Conservation (phyloP, 2,113 vertebrate genomes). For the Paraplagusia blochii region DNA sequence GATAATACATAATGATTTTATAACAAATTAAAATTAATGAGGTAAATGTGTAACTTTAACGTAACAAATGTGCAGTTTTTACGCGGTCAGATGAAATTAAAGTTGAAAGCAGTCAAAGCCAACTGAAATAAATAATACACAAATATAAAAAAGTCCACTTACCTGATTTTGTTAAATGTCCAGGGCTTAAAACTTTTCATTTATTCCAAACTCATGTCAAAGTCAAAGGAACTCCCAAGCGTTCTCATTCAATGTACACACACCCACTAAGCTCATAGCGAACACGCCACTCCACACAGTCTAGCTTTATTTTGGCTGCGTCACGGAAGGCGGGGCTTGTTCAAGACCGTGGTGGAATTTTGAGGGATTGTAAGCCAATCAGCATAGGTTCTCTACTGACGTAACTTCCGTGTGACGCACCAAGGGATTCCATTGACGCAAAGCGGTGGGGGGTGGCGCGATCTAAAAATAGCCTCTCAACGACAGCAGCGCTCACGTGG, state of each 20-base stretch:
- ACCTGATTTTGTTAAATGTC: slow-evolving; percentile 62
- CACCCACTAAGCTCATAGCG: slow-evolving; percentile 44
- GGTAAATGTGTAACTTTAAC: too few species aligned
- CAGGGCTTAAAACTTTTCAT: slow-evolving; percentile 32
- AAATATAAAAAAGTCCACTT: slow-evolving; percentile 24
- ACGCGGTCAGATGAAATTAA: not conserved
- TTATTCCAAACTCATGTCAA: slow-evolving; percentile 47
- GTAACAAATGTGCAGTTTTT: too few species aligned
- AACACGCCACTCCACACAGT: slow-evolving; percentile 35
- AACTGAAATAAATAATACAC: not conserved
- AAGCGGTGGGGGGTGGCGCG: slow-evolving; percentile 75
- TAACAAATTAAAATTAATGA: too few species aligned
- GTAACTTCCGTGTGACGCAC: slow-evolving; percentile 86
- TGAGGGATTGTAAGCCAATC: slow-evolving; percentile 75
- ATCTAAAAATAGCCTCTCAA: slow-evolving; percentile 82
- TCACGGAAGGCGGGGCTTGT: slow-evolving; percentile 65
- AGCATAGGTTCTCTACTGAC: slow-evolving; percentile 55
- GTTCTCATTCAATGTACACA: slow-evolving; percentile 45
- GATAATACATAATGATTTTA: too few species aligned
- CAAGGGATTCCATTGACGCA: slow-evolving; percentile 93
- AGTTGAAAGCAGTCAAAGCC: not conserved
- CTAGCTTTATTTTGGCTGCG: slow-evolving; percentile 69
- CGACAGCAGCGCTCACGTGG: slow-evolving; percentile 55
- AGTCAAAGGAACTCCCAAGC: slow-evolving; percentile 2
- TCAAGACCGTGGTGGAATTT: slow-evolving; percentile 73